Evolutionary conservation across 1,140 invertebrate genomes (phyloP), one percentile per base, ranked within the genome.

Genomic region (Paracyclopina nana): DNA sequence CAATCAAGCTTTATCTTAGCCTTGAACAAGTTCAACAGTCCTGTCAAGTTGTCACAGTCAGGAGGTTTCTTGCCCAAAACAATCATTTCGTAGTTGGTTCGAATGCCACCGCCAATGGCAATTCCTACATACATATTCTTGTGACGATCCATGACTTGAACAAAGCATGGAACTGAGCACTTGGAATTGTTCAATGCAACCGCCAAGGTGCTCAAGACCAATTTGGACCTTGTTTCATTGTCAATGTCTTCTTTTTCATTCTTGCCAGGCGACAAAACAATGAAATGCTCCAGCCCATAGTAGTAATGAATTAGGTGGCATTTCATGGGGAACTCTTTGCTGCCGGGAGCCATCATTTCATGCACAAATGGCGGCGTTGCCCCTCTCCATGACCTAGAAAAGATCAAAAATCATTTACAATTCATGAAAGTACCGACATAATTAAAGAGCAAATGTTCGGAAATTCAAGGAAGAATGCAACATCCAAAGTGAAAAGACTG

Each of bases 281-380:
- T 62, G 65, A 87, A 94, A 57, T 87, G 75, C 59, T 79, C 72
- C 8, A 92, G 57, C 0, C 84, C 83, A 68, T 82, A 94, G 69
- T 79, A 82, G 53, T 66, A 64, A 30, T 71, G 72, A 52, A 82
- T 64, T 44, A 43, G 34, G 51, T 59, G 56, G 1, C 18, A 28
- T 29, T 29, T 20, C 30, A 25, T 5, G 31, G 43, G n/a, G 40
- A 34, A 18, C 45, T 40, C 57, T 12, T 5, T 26, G 5, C 16
- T 20, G 14, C 28, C 28, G 24, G 16, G 46, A 48, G 20, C 12
- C 40, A 28, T 3, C 26, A 38, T 24, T 54, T 56, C 51, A 54
- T 55, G 30, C 57, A 57, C 5, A 44, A 27, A 29, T 56, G 55
- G 30, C 53, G 50, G 26, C 55, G 56, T 0, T 50, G 55, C 6